Base-by-base conservation (phyloP, 2,888 invertebrate genomes). In the Perizoma flavofasciatum region DNA sequence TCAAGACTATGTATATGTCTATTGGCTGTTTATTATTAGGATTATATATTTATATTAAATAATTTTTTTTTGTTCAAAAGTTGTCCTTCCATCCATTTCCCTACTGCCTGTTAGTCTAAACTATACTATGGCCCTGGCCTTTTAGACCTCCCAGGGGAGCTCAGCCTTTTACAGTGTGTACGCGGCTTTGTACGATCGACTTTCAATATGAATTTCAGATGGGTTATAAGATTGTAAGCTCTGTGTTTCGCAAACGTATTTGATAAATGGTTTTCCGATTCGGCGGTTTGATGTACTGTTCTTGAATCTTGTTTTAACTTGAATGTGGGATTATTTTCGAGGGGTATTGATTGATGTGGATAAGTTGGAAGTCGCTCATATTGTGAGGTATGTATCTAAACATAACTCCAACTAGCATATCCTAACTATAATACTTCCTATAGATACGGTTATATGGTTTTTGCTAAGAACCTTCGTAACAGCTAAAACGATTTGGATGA, bases 171-270 rank as follows among this genome's bases (percentile, higher is more conserved):
- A 88, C 88, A 85, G 84, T 83, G 84, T 85, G 84, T 86, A 84
- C 82, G 74, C 78, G 81, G 82, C 87, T 88, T 88, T 88, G 85
- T 86, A 72, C 78, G 85, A 89, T 86, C 86, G 85, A 84, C 86
- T 83, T 83, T 84, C 88, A 88, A 89, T 89, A 89, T 88, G 88
- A 89, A 88, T 88, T 87, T 89, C 89, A 87, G 86, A 90, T 88
- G 82, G 88, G 83, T 87, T 89, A 88, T 85, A 82, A 85, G 85
- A 88, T 86, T 81, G 81, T 76, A 79, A 77, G 86, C 84, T 83
- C 83, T 80, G 73, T 79, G 80, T 78, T 79, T 77, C 74, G 73
- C 78, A 82, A 80, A 79, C 77, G 79, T 83, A 83, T 83, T 85
- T 83, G 82, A 82, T 82, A 86, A 86, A 83, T 84, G 81, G 79